These are phyloP conservation scores for Apamea monoglypha DNA, from an alignment of 2,888 invertebrate genomes.

Conservation along the genomic window DNA sequence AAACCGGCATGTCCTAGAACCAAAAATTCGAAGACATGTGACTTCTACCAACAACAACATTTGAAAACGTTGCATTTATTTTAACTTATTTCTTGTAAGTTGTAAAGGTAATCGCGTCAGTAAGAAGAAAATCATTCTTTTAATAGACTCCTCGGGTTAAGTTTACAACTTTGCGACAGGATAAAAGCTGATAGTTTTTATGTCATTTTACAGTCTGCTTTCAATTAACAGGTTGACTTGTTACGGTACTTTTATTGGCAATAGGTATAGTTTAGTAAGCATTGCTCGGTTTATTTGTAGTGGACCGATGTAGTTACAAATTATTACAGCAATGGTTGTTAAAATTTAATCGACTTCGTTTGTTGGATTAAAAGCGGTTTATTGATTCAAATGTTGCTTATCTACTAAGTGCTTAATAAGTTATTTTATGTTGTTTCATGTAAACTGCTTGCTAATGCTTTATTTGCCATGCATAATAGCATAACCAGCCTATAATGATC, in stretches of 20 bases:
- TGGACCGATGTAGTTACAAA: neutral
- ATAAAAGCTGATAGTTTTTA: conserved; percentile 12
- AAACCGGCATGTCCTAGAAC: too few relatives aligned
- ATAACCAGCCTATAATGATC: too few relatives aligned
- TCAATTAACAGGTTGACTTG: conserved; percentile 32
- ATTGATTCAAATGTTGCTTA: neutral
- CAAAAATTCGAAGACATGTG: too few relatives aligned
- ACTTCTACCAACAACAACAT: neutral
- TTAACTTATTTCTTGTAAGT: neutral
- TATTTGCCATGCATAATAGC: neutral
- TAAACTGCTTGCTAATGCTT: neutral
- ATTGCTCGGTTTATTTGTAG: conserved; percentile 7
- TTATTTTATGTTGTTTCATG: neutral
- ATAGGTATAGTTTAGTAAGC: neutral
- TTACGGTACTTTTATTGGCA: conserved; percentile 15
- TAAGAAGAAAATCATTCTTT: neutral
- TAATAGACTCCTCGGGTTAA: conserved; percentile 2
- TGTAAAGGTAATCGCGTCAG: neutral
- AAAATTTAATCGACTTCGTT: neutral
- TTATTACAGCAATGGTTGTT: conserved; percentile 4
- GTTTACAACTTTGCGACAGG: conserved; percentile 21
- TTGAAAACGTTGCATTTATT: neutral
- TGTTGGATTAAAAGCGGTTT: neutral
- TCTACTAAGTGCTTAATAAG: neutral
- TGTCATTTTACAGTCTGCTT: conserved; percentile 15